phyloP scores from a whole-genome alignment of 2,888 invertebrate species.

The Digitonthophagus gazella region DNA sequence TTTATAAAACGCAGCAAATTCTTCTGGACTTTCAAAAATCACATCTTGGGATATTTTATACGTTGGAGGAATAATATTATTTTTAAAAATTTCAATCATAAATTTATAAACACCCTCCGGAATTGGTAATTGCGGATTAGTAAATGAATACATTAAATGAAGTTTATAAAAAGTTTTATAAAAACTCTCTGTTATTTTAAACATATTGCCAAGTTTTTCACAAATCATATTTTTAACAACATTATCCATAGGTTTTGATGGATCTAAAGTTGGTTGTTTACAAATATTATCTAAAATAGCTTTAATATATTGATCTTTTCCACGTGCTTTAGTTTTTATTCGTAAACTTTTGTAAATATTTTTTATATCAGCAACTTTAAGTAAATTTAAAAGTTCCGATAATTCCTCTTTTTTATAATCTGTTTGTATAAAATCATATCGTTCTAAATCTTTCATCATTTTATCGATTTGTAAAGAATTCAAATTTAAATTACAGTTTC shows the following conservation, averaged over 20 bases:
- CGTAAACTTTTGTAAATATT: slow-evolving; percentile 30
- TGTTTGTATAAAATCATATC: slow-evolving; percentile 35
- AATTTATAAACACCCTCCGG: slow-evolving; percentile 35
- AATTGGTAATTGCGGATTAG: slow-evolving; percentile 36
- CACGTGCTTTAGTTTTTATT: slow-evolving; percentile 24
- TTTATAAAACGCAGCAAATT: slow-evolving; percentile 35
- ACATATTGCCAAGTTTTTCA: slow-evolving; percentile 38
- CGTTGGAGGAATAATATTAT: slow-evolving; percentile 37
- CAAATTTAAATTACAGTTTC: slow-evolving; percentile 25
- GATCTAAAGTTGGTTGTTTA: slow-evolving; percentile 39
- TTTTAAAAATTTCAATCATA: slow-evolving; percentile 32
- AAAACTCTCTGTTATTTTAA: slow-evolving; percentile 37
- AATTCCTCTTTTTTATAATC: slow-evolving; percentile 33
- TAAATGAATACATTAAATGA: slow-evolving; percentile 41
- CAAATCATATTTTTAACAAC: slow-evolving; percentile 37
- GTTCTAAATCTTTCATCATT: slow-evolving; percentile 34
- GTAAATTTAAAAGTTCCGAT: slow-evolving; percentile 27
- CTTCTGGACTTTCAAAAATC: slow-evolving; percentile 38
- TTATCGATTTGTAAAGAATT: slow-evolving; percentile 31
- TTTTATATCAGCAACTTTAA: slow-evolving; percentile 30
- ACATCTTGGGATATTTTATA: slow-evolving; percentile 33
- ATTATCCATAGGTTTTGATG: slow-evolving; percentile 36
- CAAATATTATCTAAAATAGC: slow-evolving; percentile 23
- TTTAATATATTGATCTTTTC: slow-evolving; percentile 11
- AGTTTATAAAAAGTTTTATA: slow-evolving; percentile 36